Evolutionary conservation across 2,113 vertebrate species (phyloP), one percentile per base, ranked within the genome.

Genomic region (Cranoglanis bouderius): DNA sequence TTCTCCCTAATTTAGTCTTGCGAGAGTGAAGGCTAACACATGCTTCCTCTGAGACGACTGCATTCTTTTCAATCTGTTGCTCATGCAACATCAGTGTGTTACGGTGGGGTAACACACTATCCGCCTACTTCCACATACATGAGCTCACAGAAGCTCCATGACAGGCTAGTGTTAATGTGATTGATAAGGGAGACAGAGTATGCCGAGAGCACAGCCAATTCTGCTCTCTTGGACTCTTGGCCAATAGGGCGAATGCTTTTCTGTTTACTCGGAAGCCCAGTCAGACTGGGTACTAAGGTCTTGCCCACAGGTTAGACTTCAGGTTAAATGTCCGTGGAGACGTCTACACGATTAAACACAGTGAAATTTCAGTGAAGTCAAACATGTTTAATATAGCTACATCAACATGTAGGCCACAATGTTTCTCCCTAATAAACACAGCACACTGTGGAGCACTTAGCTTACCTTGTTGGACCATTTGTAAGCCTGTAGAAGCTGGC

Each of bases 391-490:
- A 29, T 38, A 85, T 14, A 40, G 24, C 21, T 40, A 10, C 46
- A 49, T 74, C 49, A 53, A 43, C 70, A 29, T 43, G 26, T 43
- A 59, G 70, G 9, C 32, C 19, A 74, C 13, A 35, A 13, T 40
- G 14, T 1, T 74, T 40, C 19, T 53, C 19, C 10, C 8, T 84
- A 65, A n/a, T 16, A 32, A 55, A 53, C 18, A 40, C 5, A 46
- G 2, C 12, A 72, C 75, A 72, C 10, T 29, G 6, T 24, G n/a
- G 46, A 59, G 9, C n/a, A 70, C 82, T 81, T 94, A 18, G 18
- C 88, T 88, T 95, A 99, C 98, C 97, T 99, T 99, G 93, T 99
- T 99, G 26, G 98, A 99, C 98, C 98, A 99, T 57, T 99, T 99
- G 92, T 99, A 99, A 0, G 98, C 98, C 90, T 99, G 98, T 5